Evolutionary conservation across 2,113 vertebrate species (phyloP), one percentile per base, ranked within the genome.

Genomic region (Toxotes chatareus): DNA sequence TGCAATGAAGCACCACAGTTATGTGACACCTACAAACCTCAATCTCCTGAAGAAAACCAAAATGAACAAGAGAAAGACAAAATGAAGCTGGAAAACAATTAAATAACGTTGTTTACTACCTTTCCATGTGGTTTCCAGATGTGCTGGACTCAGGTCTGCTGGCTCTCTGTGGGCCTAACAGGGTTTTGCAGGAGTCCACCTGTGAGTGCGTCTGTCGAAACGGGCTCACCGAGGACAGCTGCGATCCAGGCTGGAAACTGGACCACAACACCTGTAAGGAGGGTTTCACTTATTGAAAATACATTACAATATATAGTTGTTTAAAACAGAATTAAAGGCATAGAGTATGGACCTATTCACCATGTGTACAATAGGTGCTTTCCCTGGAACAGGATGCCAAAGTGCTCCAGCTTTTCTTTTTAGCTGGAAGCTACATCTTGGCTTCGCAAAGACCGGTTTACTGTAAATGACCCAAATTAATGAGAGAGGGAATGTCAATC

Each of bases 191-290:
- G 12, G 89, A 94, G 63, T 84, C 89, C 36, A 91, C 89, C 57
- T 95, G 94, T 4, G 91, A 94, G 51, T 95, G 94, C 0, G 76
- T 92, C 60, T 95, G 94, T 77, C 92, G 89, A 38, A 95, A 95
- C 19, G 94, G 94, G 60, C 92, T 94, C 74, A 95, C 94, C 0
- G 89, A 94, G 68, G 83, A 73, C 89, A 94, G 93, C 93, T 95
- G 94, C 32, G 93, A 92, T 59, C 89, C 85, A 3, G 93, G 94
- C 65, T 93, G 93, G 94, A 91, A 93, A 71, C 93, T 95, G 83
- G 92, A 94, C 77, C 92, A 88, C 63, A 80, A 91, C 67, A 87
- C 83, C 67, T 95, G 94, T 91, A 80, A 93, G 91, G 1, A 66
- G 31, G 27, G 12, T 21, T 62, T 27, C 19, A n/a, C 17, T 69